Evolutionary conservation across 2,797 vertebrate genomes (phyloP).

Genomic region (Poecilia wingei): DNA sequence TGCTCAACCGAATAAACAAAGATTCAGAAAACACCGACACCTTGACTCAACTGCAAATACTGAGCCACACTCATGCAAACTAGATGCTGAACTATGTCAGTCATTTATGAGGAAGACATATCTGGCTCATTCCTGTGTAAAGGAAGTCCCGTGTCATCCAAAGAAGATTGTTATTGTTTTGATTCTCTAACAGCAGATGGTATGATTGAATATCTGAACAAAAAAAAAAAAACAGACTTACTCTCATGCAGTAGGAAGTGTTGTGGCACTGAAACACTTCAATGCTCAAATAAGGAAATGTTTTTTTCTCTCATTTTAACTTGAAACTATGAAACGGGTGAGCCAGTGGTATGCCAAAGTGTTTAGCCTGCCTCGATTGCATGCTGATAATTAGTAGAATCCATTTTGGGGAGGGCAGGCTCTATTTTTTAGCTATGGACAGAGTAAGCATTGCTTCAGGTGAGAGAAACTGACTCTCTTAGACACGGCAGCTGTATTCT

Average conservation of each 20-base stretch:
- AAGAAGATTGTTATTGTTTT: slow-evolving; percentile 25
- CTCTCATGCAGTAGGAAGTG: neutral
- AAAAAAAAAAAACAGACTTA: neutral
- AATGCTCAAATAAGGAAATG: neutral
- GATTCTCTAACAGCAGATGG: slow-evolving; percentile 33
- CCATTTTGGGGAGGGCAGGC: slow-evolving; percentile 21
- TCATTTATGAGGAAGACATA: slow-evolving; percentile 51
- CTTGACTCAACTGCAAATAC: slow-evolving; percentile 21
- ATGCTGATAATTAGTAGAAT: slow-evolving; percentile 58
- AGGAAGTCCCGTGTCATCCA: slow-evolving; percentile 43
- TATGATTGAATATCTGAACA: slow-evolving; percentile 28
- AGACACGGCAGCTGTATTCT: slow-evolving; percentile 56
- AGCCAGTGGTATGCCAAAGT: slow-evolving; percentile 16
- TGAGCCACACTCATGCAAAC: slow-evolving; percentile 13
- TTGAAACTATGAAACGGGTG: slow-evolving; percentile 36
- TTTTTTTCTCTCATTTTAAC: slow-evolving; percentile 1
- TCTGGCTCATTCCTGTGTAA: slow-evolving; percentile 59
- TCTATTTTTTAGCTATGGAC: slow-evolving; percentile 19
- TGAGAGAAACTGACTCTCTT: slow-evolving; percentile 56
- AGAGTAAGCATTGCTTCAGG: slow-evolving; percentile 17
- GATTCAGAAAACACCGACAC: too few relatives aligned
- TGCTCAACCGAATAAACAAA: neutral
- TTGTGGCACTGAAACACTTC: neutral
- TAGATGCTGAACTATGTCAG: slow-evolving; percentile 23
- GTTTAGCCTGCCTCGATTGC: slow-evolving; percentile 25